These are phyloP conservation scores for Dromococcyx pavoninus DNA, from an alignment of 2,797 vertebrate species.

Conservation along the genomic window DNA sequence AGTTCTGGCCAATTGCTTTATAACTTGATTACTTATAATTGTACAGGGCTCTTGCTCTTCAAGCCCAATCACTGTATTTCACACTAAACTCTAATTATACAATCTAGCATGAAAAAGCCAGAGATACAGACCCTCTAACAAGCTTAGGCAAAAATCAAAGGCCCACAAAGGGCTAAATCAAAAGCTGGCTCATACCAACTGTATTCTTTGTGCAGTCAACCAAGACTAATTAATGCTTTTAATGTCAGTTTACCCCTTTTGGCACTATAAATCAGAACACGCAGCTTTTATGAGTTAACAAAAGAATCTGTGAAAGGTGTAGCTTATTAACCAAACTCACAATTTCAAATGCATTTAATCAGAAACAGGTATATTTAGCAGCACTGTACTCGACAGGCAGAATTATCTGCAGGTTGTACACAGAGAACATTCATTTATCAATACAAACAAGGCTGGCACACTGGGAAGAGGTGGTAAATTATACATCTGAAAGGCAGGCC, in stretches of 20 bases:
- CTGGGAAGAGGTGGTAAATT: slow-evolving; percentile 44
- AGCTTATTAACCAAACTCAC: slow-evolving; percentile 22
- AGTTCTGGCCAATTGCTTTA: neutral
- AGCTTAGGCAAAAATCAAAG: slow-evolving; percentile 42
- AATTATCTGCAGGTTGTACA: neutral
- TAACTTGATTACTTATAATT: neutral
- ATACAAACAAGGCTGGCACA: slow-evolving; percentile 52
- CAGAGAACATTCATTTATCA: slow-evolving; percentile 48
- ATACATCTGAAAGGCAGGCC: slow-evolving; percentile 50
- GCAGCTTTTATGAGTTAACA: slow-evolving; percentile 20
- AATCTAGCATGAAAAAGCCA: neutral
- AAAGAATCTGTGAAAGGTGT: slow-evolving; percentile 20
- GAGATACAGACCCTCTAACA: slow-evolving; percentile 6
- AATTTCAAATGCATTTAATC: slow-evolving; percentile 14
- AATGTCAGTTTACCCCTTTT: slow-evolving; percentile 43
- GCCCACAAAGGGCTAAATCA: slow-evolving; percentile 29
- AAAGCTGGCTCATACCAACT: slow-evolving; percentile 36
- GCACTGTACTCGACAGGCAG: neutral
- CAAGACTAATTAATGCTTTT: slow-evolving; percentile 58
- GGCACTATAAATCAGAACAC: slow-evolving; percentile 4
- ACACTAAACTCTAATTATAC: slow-evolving; percentile 13
- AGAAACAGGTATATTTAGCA: slow-evolving; percentile 25
- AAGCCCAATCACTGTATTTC: neutral
- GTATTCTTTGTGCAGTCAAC: slow-evolving; percentile 22
- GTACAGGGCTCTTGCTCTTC: neutral